Evolutionary conservation across 1,140 invertebrate species (phyloP).

Genomic region (Cydia pomonella): DNA sequence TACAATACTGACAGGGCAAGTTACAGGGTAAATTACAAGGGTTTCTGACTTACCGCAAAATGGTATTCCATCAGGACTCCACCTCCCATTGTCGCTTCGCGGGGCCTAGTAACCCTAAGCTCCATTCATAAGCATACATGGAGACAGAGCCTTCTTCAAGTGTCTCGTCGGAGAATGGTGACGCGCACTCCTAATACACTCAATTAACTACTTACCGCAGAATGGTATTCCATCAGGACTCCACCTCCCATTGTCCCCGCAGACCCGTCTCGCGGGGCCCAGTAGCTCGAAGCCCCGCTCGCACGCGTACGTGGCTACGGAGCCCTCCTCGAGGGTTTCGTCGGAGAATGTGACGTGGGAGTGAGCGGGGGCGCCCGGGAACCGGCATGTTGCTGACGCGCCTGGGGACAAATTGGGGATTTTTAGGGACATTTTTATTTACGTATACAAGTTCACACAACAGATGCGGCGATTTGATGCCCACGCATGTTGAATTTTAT

Average conservation of each 20-base stretch:
- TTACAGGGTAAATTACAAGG: no score
- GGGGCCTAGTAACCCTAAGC: slow-evolving; percentile 95
- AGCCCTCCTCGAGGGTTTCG: slow-evolving; percentile 83
- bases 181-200: not conserved
- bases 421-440: no score
- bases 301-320: slow-evolving; percentile 92
- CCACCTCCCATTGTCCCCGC: slow-evolving; percentile 89
- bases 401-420: slow-evolving; percentile 40
- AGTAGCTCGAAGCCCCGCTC: slow-evolving; percentile 95
- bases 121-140: slow-evolving; percentile 93
- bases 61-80: slow-evolving; percentile 95
- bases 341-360: slow-evolving; percentile 90
- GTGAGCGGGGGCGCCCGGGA: slow-evolving; percentile 96
- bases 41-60: slow-evolving; percentile 96
- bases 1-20: no score
- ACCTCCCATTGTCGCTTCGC: slow-evolving; percentile 88
- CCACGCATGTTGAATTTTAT: no score
- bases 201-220: slow-evolving; percentile 88
- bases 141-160: slow-evolving; percentile 87
- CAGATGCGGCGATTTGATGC: no score
- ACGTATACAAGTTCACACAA: no score
- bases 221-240: slow-evolving; percentile 95
- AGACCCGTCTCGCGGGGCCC: slow-evolving; percentile 90
- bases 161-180: slow-evolving; percentile 87
- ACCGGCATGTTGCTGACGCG: slow-evolving; percentile 83